A percentile compares a stretch with the other conserved stretches of the same genome.
Conservation (phyloP, 2,113 vertebrate genomes). For the Pangasianodon hypophthalmus region DNA sequence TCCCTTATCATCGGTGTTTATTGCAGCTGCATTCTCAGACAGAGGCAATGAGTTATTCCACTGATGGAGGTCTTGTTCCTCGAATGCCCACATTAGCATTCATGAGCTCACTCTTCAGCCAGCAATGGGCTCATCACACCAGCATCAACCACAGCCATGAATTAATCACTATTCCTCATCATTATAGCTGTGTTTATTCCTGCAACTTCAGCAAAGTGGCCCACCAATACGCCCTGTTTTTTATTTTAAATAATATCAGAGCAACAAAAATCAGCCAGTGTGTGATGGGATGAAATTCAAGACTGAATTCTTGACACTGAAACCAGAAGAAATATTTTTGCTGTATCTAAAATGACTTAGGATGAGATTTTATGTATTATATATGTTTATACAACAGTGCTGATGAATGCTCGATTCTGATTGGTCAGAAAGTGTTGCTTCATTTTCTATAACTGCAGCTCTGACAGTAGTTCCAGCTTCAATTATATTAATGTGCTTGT, state of each 20-base stretch:
- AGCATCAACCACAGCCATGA: slow-evolving; percentile 33
- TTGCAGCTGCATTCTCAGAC: neutral
- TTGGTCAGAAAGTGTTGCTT: neutral
- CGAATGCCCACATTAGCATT: slow-evolving; percentile 35
- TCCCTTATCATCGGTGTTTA: neutral
- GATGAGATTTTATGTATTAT: neutral
- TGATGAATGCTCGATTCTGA: neutral
- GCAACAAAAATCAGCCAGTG: neutral
- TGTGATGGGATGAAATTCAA: neutral
- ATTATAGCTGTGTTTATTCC: neutral
- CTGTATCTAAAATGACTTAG: neutral
- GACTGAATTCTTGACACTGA: neutral
- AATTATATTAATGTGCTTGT: neutral
- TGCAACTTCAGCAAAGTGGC: slow-evolving; percentile 5
- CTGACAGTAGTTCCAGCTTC: neutral
- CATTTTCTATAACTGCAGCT: neutral
- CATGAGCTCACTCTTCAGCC: slow-evolving; percentile 14
- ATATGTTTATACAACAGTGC: neutral
- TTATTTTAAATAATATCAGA: neutral
- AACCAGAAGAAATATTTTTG: neutral
- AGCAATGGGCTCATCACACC: slow-evolving; percentile 1
- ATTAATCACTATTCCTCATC: slow-evolving; percentile 29
- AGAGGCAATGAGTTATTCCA: neutral
- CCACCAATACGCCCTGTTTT: neutral
- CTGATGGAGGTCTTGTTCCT: neutral